Evolutionary conservation across 2,797 vertebrate species (phyloP), one percentile per base, ranked within the genome.

Genomic region (Eupleurogrammus muticus): DNA sequence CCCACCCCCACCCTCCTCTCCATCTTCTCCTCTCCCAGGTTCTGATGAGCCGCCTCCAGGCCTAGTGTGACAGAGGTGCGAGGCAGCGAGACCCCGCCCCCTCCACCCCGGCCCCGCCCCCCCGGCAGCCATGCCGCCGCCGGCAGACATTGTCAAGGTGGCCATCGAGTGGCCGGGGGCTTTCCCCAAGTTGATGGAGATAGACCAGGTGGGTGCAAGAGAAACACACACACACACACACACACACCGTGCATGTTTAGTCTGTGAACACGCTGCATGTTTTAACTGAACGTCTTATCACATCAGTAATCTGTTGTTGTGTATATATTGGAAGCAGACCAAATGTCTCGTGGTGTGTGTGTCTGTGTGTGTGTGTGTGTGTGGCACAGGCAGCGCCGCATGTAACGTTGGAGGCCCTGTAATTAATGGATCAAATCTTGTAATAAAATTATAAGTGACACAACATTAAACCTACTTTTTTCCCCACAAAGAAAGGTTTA

Each of bases 131-230:
- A 99, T 99, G 97, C 98, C 97, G 7, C 98, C 97, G 0, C 97
- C 97, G 0, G 94, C 95, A 49, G 97, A 99, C 90, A 97, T 95
- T 72, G 96, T 99, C 85, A 99, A 99, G 94, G 98, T 99, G 94
- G 98, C 98, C 82, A 98, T 99, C 21, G 96, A 99, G 85, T 99
- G 97, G 96, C 97, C 97, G 0, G 97, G 96, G 60, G 96, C 96
- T 73, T 98, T 95, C 89, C 97, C 98, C 64, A 97, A 96, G 55
- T 95, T 99, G 82, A 99, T 98, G 97, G 97, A 99, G 92, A 98
- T 99, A 68, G 97, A 99, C 90, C 98, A 99, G 95, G 98, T 99
- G 82, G 89, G 95, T 92, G 67, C 34, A 17, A 36, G 9, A 40
- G 28, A n/a, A n/a, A n/a, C n/a, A n/a, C n/a, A n/a, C n/a, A n/a